Evolutionary conservation across 1,140 invertebrate genomes (phyloP), one percentile per base, ranked within the genome.

Genomic region (Camponotus pennsylvanicus): DNA sequence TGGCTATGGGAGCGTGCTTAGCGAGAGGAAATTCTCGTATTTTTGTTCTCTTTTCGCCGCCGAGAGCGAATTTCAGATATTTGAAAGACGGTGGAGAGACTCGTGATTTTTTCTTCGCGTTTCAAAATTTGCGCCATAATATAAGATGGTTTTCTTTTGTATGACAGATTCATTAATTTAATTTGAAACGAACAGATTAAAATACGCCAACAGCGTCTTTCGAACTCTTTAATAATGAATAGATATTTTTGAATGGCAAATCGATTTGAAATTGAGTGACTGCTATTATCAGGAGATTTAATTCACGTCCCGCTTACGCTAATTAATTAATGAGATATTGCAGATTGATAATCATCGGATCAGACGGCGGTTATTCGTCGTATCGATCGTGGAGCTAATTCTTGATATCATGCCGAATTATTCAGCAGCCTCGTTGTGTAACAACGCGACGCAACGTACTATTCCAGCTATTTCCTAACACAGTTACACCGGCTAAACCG

Each of bases 51-150:
- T 79, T 79, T 57, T 64, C 37, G 32, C 27, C 40, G 55, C 55
- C 63, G 42, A 83, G 57, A 57, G 69, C 85, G 45, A 40, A 83
- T 85, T 85, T 78, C 82, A 85, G 73, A 34, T 85, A 42, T 69
- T 78, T 73, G 69, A 67, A 52, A 61, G 64, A 11, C 42, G 57
- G 45, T 34, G 49, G 49, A 52, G 49, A 52, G 42, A 63, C 73
- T 85, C 59, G n/a, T 21, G 57, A 82, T 49, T 66, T 77, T 32
- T 37, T 21, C 27, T 42, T 40, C 15, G 27, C 32, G 42, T 15
- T 57, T 85, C 40, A 67, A 49, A 59, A 86, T 59, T 18, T 45
- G 15, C 13, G 34, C 49, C 42, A 13, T 34, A 45, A 37, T 34
- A 40, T 27, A 40, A 21, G 3, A n/a, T 2, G 21, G 42, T 57